phyloP scores from a whole-genome alignment of 2,797 vertebrate species.

The Anguilla pacifica region DNA sequence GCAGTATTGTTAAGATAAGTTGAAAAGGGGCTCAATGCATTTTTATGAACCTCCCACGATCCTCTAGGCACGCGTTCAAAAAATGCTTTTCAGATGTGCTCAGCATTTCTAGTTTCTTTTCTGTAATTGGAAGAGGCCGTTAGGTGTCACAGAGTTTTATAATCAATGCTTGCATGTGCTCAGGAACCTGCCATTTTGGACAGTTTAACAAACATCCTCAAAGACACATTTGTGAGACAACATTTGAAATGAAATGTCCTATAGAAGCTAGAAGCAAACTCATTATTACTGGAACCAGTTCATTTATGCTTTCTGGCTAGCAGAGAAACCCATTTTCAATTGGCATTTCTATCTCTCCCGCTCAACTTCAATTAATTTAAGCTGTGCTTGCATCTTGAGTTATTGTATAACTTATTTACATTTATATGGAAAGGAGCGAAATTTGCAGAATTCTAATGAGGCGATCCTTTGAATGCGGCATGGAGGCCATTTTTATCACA shows the following conservation, averaged over 20 bases:
- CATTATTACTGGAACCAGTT: background rate
- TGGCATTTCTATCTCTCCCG: conserved; percentile 9
- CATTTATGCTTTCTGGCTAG: conserved; percentile 3
- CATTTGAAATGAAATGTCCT: background rate
- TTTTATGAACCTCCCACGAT: too few relatives aligned
- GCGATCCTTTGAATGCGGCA: background rate
- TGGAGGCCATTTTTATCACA: conserved; percentile 28
- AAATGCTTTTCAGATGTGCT: too few relatives aligned
- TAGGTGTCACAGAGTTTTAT: too few relatives aligned
- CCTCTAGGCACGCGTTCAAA: too few relatives aligned
- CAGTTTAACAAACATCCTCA: background rate
- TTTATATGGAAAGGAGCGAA: conserved; percentile 39
- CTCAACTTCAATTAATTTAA: conserved; percentile 28
- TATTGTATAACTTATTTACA: conserved; percentile 58
- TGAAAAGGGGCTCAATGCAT: too few relatives aligned
- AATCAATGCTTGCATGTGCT: too few relatives aligned
- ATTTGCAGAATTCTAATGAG: conserved; percentile 39
- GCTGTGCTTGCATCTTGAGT: conserved; percentile 31
- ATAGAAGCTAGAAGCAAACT: background rate
- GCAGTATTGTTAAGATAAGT: too few relatives aligned
- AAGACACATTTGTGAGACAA: background rate
- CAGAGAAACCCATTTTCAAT: background rate
- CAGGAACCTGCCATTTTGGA: background rate
- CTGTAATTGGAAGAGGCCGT: too few relatives aligned
- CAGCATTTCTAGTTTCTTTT: too few relatives aligned